Base-by-base conservation (phyloP, 2,113 vertebrate genomes). In the Mystacornis crossleyi region DNA sequence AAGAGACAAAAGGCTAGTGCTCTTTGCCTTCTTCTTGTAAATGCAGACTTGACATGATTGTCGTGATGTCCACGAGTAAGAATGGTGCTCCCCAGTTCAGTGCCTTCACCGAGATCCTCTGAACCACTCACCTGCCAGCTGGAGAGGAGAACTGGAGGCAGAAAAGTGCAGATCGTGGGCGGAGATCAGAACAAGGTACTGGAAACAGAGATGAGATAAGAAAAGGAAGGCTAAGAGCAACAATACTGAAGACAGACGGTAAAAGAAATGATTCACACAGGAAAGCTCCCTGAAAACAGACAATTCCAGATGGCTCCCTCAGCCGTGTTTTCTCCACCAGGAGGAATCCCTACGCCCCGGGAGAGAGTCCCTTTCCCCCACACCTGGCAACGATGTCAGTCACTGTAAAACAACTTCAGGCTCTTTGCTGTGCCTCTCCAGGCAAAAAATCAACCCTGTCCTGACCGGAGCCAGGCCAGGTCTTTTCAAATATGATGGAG, bases 241-340 rank as follows among this genome's bases (percentile, higher is more conserved):
- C 66, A 19, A 3, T 8, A 4, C 4, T 15, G 7, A 36, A 6
- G 6, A 10, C 20, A 43, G 38, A 13, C 0, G 2, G 20, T 5
- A 4, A 34, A 36, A 71, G 20, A 31, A 53, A 53, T 17, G 2
- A 71, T 36, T 43, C 33, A 7, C 38, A 17, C 21, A 51, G 47
- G 17, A 53, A 25, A 40, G 4, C 43, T 40, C 34, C 29, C 43
- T n/a, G 29, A 7, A 33, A 61, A 7, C 36, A 71, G 55, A 8
- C 10, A 13, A 3, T 53, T 8, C 31, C 42, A 69, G 23, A 20
- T 6, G 31, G 66, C 19, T 82, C 25, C 36, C 31, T 61, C 55
- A 51, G 55, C 55, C 31, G 0, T 3, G 31, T 12, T 34, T 34
- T 8, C 31, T 34, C 55, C 9, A 29, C 31, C 55, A 71, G 47